A percentile compares a stretch with the other conserved stretches of the same genome.
These are phyloP conservation scores for Turdus rufiventris DNA, from an alignment of 2,113 vertebrate genomes.

Conservation along the genomic window DNA sequence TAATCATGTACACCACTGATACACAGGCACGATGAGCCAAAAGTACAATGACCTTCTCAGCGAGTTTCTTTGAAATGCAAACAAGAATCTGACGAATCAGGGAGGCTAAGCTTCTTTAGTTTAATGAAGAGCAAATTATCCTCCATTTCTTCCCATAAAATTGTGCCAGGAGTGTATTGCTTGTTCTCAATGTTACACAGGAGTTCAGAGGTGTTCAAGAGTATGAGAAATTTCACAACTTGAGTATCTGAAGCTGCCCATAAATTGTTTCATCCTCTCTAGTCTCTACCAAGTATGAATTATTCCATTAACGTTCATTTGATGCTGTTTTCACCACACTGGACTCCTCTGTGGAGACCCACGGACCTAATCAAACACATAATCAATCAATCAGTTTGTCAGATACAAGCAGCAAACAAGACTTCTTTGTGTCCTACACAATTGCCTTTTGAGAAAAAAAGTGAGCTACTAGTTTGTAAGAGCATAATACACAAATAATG, in stretches of 20 bases:
- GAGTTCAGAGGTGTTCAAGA: neutral
- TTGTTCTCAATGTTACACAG: neutral
- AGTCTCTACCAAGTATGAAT: neutral
- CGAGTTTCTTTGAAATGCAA: neutral
- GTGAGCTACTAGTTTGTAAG: neutral
- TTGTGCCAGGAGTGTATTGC: neutral
- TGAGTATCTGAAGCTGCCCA: neutral
- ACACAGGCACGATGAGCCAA: neutral
- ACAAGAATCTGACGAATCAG: neutral
- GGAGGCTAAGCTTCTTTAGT: neutral
- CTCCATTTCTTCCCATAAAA: neutral
- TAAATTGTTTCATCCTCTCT: neutral
- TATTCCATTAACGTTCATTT: rapidly evolving
- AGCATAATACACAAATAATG: neutral
- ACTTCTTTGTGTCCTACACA: neutral
- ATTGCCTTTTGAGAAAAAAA: slow-evolving; percentile 2
- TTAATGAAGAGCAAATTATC: neutral
- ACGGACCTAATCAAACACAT: neutral
- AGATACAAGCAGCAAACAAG: neutral
- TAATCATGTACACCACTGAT: neutral
- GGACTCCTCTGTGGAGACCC: neutral
- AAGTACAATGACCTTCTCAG: neutral
- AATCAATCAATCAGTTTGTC: neutral
- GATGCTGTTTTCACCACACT: neutral
- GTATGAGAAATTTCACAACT: neutral